Conservation (phyloP, 2,888 invertebrate genomes). For the Machimus rusticus region DNA sequence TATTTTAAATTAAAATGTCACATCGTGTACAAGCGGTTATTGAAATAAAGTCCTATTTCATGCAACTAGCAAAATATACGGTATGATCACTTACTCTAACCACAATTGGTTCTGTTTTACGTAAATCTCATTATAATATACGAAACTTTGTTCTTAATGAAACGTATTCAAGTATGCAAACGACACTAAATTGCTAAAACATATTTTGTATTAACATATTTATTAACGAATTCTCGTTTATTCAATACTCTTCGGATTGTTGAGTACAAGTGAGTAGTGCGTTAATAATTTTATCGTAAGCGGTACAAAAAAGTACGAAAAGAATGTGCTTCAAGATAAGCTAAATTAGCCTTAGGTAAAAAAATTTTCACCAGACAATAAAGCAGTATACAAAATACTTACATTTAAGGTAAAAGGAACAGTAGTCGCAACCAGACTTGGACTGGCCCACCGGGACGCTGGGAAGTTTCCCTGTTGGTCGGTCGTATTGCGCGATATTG, state of each 20-base stretch:
- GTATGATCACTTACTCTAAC: constrained; percentile 6
- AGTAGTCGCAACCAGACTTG: too few relatives aligned
- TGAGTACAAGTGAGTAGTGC: not conserved
- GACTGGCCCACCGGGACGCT: too few relatives aligned
- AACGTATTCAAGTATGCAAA: not conserved
- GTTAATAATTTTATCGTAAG: not conserved
- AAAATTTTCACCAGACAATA: too few relatives aligned
- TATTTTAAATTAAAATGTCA: constrained; percentile 42
- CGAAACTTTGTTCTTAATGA: not conserved
- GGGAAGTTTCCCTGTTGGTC: too few relatives aligned
- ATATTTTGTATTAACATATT: too few relatives aligned
- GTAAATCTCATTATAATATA: not conserved
- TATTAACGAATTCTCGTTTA: not conserved
- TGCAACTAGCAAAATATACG: constrained; percentile 30
- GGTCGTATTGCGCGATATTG: too few relatives aligned
- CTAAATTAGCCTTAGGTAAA: too few relatives aligned
- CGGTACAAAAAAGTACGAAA: too few relatives aligned
- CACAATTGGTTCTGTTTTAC: not conserved
- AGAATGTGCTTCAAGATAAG: too few relatives aligned
- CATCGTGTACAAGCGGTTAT: constrained; percentile 36
- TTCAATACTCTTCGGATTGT: not conserved
- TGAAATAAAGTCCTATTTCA: constrained; percentile 34
- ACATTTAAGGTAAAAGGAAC: too few relatives aligned
- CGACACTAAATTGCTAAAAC: not conserved
- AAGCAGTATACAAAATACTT: too few relatives aligned